Base-by-base conservation (phyloP, 1,140 invertebrate species). In the Drosophila lacertosa region DNA sequence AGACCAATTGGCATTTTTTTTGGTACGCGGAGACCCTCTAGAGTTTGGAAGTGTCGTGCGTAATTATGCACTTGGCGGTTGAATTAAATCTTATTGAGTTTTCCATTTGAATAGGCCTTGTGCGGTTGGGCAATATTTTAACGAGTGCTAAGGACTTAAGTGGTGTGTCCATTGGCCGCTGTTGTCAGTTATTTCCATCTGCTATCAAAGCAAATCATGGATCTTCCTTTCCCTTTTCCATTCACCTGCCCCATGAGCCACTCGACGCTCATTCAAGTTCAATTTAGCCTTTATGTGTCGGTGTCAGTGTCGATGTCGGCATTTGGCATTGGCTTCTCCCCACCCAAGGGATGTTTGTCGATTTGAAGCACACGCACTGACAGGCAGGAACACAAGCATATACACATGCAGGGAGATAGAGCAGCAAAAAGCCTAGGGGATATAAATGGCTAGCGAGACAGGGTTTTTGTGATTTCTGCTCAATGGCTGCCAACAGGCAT, bases 231-330 rank as follows among this genome's bases (percentile, higher is more conserved):
- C 9, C 11, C n/a, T 10, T 0, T 11, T 13, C 3, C 22, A 11
- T 9, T 24, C 2, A 11, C 29, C 7, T 9, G 20, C 29, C 18
- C 10, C 42, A 47, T 47, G 54, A 42, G 55, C 44, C 77, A 76
- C 67, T 64, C 53, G 76, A 63, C 62, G 63, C 63, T 72, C 81
- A 76, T 83, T 86, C 67, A 73, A 65, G 66, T 72, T 73, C 80
- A 84, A 83, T 83, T 86, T 83, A 80, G 80, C 81, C 81, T 76
- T 86, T 80, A 86, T 84, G 81, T 76, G 65, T 78, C 70, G 69
- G 44, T 66, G 54, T 81, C 70, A 2, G n/a, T 75, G n/a, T 54
- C 51, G 51, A 26, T 40, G 13, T 26, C 35, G 22, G 20, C 37
- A 40, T 40, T 42, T 54, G 51, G 35, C 51, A 54, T 40, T 65